Base-by-base conservation (phyloP, 2,888 invertebrate genomes). In the Macrophya alboannulata region DNA sequence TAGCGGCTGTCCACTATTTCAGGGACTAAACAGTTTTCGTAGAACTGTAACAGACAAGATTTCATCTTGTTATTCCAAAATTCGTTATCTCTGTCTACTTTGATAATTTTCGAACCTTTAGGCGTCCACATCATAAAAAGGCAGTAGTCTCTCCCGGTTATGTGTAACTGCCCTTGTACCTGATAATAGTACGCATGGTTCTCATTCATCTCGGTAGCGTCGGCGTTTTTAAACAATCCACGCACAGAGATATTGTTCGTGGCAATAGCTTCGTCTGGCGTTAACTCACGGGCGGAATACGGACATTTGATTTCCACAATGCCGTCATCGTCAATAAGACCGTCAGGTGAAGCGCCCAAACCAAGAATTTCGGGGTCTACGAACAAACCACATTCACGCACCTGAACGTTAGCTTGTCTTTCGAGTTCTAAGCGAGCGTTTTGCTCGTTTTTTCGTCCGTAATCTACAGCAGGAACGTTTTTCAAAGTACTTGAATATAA, bases 301-400 rank as follows among this genome's bases (percentile, higher is more conserved):
- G 31, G 31, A 31, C 31, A 31, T 31, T 31, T 31, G 1, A 31
- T 31, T 31, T 31, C 3, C 3, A 31, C 31, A 31, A 31, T 31
- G 3, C 31, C 31, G 86, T 88, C 15, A n/a, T 84, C 79, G 71
- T 85, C 89, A 40, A 89, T 86, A 1, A 89, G 76, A 40, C 89
- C 88, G 85, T 90, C 90, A 1, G 89, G 88, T 55, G 87, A 87
- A 76, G 89, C 89, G 8, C 88, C 89, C 9, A 89, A 84, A 77
- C 86, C 88, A 12, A 62, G 86, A n/a, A 79, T 40, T 40, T 89
- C 83, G 40, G 72, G 40, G 85, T 90, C 90, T 40, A 90, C 88
- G 85, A 90, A 89, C 40, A 90, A 86, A 21, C 90, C 91, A 79
- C 90, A 89, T 4, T 71, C 48, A 2, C 59, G 59, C 15, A 89